Evolutionary conservation across 30 jellyfish, hydroid and myxozoan genomes (phyloP), one percentile per base, ranked within the genome.

Genomic region (Hydra vulgaris): DNA sequence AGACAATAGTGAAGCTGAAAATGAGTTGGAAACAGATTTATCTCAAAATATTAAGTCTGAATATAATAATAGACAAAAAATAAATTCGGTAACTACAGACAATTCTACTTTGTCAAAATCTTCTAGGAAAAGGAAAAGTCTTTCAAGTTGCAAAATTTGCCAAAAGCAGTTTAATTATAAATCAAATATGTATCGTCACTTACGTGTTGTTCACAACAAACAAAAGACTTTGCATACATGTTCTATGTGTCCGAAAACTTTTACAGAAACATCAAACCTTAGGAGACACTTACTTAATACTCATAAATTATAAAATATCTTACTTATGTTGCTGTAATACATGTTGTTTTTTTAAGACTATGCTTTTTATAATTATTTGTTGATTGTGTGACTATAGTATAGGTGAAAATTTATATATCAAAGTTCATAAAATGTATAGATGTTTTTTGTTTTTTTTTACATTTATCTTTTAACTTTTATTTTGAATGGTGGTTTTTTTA

Each of bases 131-230:
- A 68, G 27, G 15, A 68, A 68, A 23, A 68, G 75, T 68, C 26
- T 68, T 68, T 20, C 75, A 68, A 23, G 26, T n/a, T 68, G 75
- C 75, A 20, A 69, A 15, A 78, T 78, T 0, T 78, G 85, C n/a
- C 27, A 16, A 25, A 78, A 66, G 68, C 85, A 53, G 74, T 78
- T 78, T 66, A 78, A 78, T 17, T 23, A 69, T 55, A 61, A 74
- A 24, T 78, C 68, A 17, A 69, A 78, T 54, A 78, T 78, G 85
- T 24, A 53, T n/a, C 79, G 85, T 23, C 85, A 78, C 66, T 24
- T 78, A 17, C 74, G 74, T 24, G 74, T 24, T 15, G 85, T 78
- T 16, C 85, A 78, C 40, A 78, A 40, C 40, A 69, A 78, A 12
- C 84, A 73, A 73, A 73, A 73, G 81, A 21, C 81, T 18, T 19